Percentiles rank a stretch among this genome's conserved stretches.
phyloP scores from a whole-genome alignment of 2,797 vertebrate species.

The Mergus octosetaceus region DNA sequence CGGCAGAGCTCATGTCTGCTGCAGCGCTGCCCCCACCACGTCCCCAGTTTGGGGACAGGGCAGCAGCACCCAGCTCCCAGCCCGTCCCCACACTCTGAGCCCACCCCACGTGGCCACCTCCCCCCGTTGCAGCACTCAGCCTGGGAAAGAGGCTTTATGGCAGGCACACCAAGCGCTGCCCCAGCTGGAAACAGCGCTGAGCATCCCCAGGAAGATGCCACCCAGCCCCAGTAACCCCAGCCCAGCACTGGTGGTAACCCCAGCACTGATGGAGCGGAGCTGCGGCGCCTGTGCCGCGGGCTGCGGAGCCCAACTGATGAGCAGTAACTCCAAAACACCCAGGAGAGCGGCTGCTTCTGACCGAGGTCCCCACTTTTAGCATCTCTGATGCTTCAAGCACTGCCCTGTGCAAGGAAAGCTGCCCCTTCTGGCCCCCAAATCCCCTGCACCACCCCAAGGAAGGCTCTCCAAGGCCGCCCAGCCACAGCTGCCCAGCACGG shows the following conservation, averaged over 20 bases:
- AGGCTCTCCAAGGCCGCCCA: neutral
- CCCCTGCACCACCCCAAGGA: rapidly evolving
- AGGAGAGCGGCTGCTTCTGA: too few relatives aligned
- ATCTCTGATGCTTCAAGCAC: too few relatives aligned
- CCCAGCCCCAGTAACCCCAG: neutral
- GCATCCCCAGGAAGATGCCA: neutral
- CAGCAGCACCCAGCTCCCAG: neutral
- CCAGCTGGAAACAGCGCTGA: neutral
- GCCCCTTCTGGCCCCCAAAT: neutral
- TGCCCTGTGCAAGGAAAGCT: neutral
- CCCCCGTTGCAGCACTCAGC: too few relatives aligned
- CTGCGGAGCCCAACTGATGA: neutral
- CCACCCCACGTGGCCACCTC: rapidly evolving
- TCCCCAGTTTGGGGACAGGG: neutral
- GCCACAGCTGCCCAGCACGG: neutral
- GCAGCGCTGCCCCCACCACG: neutral
- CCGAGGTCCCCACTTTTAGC: too few relatives aligned
- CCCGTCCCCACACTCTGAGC: rapidly evolving
- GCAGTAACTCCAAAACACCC: too few relatives aligned
- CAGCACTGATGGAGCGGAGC: neutral
- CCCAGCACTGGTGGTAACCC: neutral
- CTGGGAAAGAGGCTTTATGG: neutral
- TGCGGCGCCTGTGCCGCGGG: rapidly evolving
- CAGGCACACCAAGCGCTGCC: neutral
- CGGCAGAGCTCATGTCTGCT: neutral